Evolutionary conservation across 2,113 vertebrate species (phyloP).

Genomic region (crab-eating macaque (Macaca fascicularis)): DNA sequence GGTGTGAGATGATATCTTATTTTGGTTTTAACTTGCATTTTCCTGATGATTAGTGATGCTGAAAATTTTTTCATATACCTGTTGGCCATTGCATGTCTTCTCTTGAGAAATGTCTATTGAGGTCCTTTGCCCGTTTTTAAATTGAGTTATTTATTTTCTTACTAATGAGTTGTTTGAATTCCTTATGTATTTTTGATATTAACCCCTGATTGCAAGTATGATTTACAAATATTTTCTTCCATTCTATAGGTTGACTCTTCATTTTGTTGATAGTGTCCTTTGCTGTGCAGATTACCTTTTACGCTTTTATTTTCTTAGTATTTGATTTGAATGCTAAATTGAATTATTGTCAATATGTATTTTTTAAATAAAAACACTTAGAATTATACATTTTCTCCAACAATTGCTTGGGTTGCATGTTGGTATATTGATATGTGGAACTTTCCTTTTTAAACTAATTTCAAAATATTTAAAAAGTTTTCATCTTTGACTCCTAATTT

Average conservation of each 20-base stretch:
- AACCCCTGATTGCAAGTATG: neutral
- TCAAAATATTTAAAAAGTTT: neutral
- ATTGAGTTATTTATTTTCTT: neutral
- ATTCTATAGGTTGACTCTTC: neutral
- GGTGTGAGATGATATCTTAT: neutral
- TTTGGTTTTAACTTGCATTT: neutral
- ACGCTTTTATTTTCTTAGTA: neutral
- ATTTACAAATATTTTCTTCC: neutral
- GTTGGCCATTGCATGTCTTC: neutral
- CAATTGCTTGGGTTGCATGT: neutral
- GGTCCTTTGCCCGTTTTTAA: neutral
- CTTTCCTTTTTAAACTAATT: neutral
- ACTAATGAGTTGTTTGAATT: neutral
- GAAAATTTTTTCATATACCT: neutral
- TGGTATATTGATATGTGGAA: neutral
- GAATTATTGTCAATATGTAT: neutral
- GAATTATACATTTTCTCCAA: neutral
- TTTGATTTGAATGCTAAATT: neutral
- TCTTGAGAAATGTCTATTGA: neutral
- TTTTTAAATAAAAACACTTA: neutral
- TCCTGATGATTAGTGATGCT: neutral
- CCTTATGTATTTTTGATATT: neutral
- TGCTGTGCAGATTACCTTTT: neutral
- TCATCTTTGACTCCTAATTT: neutral
- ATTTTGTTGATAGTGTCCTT: neutral